Conservation (phyloP, 2,888 invertebrate genomes). For the Seira sanloemensis region DNA sequence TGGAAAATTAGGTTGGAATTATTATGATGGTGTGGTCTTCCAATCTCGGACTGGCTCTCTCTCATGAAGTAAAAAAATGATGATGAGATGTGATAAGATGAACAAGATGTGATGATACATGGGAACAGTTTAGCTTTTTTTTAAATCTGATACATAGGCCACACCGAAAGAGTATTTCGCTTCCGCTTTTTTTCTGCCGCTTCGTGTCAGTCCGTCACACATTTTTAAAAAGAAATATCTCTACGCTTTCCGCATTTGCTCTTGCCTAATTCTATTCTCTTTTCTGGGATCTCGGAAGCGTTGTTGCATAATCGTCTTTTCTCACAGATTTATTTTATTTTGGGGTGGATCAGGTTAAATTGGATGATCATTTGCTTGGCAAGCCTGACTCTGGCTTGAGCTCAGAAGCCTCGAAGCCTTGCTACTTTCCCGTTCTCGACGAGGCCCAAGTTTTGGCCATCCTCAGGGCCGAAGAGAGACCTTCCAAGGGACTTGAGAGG, state of each 20-base stretch:
- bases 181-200: background rate
- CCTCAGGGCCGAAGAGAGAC: slow-evolving; percentile 25
- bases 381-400: background rate
- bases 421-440: slow-evolving; percentile 62
- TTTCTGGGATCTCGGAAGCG: background rate
- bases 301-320: background rate
- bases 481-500: slow-evolving; percentile 26
- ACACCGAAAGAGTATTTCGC: background rate
- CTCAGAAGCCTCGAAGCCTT: slow-evolving; percentile 27
- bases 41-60: background rate
- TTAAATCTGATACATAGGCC: background rate
- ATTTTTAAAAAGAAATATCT: background rate
- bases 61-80: too few relatives aligned
- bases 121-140: background rate
- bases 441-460: slow-evolving; percentile 40
- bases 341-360: slow-evolving; percentile 61
- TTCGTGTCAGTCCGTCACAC: background rate
- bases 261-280: background rate
- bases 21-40: background rate
- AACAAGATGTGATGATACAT: background rate
- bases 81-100: background rate
- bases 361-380: slow-evolving; percentile 67
- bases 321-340: background rate
- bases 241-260: background rate
- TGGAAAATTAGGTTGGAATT: background rate